Conservation (phyloP, 2,113 vertebrate species). For the Meles meles region DNA sequence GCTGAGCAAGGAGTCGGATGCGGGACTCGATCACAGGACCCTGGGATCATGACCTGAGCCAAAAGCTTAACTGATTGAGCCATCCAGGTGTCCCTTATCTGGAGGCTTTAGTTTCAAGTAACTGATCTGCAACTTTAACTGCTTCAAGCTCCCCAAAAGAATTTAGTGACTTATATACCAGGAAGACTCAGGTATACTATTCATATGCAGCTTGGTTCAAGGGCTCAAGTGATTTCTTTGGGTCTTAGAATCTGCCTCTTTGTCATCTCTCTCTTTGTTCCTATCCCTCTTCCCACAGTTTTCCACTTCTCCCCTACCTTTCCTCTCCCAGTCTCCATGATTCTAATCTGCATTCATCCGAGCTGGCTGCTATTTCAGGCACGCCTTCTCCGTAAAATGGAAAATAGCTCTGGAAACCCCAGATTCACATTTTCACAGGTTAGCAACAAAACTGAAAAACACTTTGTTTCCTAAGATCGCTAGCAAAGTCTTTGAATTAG, state of each 20-base stretch:
- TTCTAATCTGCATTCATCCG: not conserved
- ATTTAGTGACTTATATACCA: not conserved
- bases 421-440: not conserved
- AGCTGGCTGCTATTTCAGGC: not conserved
- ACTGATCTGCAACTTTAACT: not conserved
- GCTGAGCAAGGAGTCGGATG: too few relatives aligned
- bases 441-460: not conserved
- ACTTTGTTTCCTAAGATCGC: not conserved
- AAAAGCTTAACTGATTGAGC: too few relatives aligned
- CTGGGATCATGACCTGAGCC: too few relatives aligned
- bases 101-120: not conserved
- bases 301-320: not conserved
- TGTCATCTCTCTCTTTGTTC: not conserved
- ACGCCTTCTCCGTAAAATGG: not conserved
- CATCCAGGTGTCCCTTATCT: not conserved
- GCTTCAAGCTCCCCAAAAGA: not conserved
- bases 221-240: not conserved
- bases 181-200: not conserved
- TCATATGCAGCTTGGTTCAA: not conserved
- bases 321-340: not conserved
- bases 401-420: not conserved
- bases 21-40: too few relatives aligned
- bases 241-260: not conserved
- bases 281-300: not conserved
- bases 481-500: not conserved